phyloP scores from a whole-genome alignment of 2,797 vertebrate species.

The Dallia pectoralis region DNA sequence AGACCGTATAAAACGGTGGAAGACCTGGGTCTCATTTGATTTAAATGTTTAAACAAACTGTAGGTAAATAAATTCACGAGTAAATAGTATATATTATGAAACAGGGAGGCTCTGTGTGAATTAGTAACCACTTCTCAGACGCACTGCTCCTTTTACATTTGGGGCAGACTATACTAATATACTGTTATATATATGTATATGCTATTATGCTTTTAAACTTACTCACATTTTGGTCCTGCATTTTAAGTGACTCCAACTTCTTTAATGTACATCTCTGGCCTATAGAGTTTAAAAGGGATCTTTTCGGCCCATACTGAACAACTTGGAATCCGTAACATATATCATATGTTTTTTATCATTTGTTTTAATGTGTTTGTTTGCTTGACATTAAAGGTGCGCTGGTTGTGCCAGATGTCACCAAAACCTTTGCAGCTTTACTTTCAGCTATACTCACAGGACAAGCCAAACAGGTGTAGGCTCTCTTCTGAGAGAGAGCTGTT shows the following conservation, averaged over 20 bases:
- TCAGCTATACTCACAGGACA: conserved; percentile 75
- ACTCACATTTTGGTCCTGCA: background rate
- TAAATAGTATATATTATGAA: no score
- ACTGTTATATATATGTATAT: background rate
- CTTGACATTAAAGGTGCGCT: no score
- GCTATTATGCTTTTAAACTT: background rate
- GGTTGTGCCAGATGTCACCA: no score
- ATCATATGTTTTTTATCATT: no score
- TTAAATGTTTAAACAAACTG: no score
- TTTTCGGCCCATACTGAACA: no score
- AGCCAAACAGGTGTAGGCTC: conserved; percentile 66
- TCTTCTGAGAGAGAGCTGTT: conserved; percentile 64
- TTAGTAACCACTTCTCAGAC: background rate
- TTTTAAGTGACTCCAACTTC: background rate
- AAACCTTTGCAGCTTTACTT: background rate
- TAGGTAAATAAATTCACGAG: no score
- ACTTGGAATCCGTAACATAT: no score
- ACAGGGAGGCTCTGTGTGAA: background rate
- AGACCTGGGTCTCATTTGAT: no score
- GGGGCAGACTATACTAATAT: background rate
- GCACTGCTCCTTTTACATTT: background rate
- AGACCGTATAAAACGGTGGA: no score
- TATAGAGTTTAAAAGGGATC: no score
- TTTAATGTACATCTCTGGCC: background rate
- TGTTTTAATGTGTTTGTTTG: no score